phyloP scores from a whole-genome alignment of 2,797 vertebrate species.

The Sebastes jordani region DNA sequence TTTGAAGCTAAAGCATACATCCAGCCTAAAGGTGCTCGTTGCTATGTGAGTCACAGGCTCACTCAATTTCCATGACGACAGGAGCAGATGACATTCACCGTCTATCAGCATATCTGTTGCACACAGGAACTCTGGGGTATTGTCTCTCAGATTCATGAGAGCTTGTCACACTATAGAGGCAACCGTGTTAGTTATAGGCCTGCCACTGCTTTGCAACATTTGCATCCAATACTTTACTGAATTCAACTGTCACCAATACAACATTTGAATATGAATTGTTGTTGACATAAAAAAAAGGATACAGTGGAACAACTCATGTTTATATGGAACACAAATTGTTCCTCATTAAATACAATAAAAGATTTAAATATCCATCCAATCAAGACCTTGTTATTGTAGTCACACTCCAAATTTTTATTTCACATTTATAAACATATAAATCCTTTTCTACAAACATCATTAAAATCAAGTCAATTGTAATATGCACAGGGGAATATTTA shows the following conservation, averaged over 20 bases:
- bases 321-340: not conserved
- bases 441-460: constrained; percentile 7
- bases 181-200: not conserved
- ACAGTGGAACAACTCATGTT: not conserved
- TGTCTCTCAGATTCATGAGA: constrained; percentile 24
- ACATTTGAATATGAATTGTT: constrained; percentile 19
- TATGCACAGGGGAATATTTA: not conserved
- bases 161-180: not conserved
- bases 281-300: constrained; percentile 9
- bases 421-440: constrained; percentile 4
- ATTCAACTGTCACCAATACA: not conserved
- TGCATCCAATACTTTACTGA: constrained; percentile 1
- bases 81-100: constrained; percentile 52
- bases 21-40: constrained; percentile 53
- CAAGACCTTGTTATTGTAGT: constrained; percentile 30
- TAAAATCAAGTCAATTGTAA: constrained; percentile 1
- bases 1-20: constrained; percentile 37
- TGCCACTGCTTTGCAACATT: not conserved
- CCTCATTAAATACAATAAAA: constrained; percentile 2
- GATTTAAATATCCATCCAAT: not conserved
- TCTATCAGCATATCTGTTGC: constrained; percentile 48
- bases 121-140: constrained; percentile 40
- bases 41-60: constrained; percentile 68
- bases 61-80: constrained; percentile 74
- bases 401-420: constrained; percentile 14